A percentile compares a stretch with the other conserved stretches of the same genome.
These are phyloP conservation scores for Trichomalopsis sarcophagae DNA, from an alignment of 1,140 invertebrate species.

Conservation along the genomic window DNA sequence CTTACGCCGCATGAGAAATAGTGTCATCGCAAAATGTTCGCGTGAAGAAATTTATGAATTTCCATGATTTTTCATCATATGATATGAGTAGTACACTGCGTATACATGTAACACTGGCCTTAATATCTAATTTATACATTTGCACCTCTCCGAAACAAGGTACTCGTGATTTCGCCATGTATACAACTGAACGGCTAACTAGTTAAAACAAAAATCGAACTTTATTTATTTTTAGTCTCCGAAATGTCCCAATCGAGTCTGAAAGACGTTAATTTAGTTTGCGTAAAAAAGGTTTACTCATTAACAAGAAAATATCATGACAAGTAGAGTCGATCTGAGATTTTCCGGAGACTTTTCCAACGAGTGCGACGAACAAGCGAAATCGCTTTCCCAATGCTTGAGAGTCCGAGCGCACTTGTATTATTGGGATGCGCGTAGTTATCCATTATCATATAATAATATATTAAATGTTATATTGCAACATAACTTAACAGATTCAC, in stretches of 20 bases:
- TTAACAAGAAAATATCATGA: slow-evolving; percentile 40
- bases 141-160: slow-evolving; percentile 60
- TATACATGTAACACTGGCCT: slow-evolving; percentile 76
- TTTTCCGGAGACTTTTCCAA: slow-evolving; percentile 33
- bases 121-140: slow-evolving; percentile 74
- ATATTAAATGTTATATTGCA: slow-evolving; percentile 73
- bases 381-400: slow-evolving; percentile 23
- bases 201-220: slow-evolving; percentile 1
- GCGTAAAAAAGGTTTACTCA: slow-evolving; percentile 26
- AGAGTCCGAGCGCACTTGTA: slow-evolving; percentile 38
- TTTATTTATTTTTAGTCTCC: slow-evolving; percentile 33
- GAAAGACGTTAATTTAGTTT: slow-evolving; percentile 8
- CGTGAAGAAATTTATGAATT: slow-evolving; percentile 58
- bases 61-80: slow-evolving; percentile 67
- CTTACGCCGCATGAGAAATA: slow-evolving; percentile 39
- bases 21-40: slow-evolving; percentile 57
- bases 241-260: slow-evolving; percentile 32
- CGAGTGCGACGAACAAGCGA: slow-evolving; percentile 29
- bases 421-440: slow-evolving; percentile 49
- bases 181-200: slow-evolving; percentile 26
- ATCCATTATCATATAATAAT: slow-evolving; percentile 61
- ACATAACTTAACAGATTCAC: slow-evolving; percentile 73
- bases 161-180: slow-evolving; percentile 48
- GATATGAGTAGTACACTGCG: slow-evolving; percentile 74
- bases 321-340: slow-evolving; percentile 23